Conservation (phyloP, 2,888 invertebrate species). For the Drosophila suboccidentalis region DNA sequence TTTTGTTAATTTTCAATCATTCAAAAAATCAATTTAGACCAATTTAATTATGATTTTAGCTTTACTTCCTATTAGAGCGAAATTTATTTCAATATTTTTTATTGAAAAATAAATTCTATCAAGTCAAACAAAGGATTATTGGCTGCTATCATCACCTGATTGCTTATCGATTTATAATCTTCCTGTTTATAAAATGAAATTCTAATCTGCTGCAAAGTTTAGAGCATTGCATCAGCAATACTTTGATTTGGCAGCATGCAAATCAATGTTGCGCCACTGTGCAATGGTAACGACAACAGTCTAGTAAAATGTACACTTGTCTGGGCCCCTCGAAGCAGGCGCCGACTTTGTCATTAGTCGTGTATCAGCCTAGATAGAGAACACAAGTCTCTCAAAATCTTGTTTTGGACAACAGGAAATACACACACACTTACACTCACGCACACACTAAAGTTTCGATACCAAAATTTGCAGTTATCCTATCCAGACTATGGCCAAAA, state of each 20-base stretch:
- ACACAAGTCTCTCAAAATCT: slow-evolving; percentile 41
- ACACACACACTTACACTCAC: not conserved
- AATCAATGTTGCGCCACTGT: slow-evolving; percentile 29
- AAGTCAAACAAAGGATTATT: not conserved
- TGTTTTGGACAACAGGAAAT: slow-evolving; percentile 1
- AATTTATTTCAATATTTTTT: not conserved
- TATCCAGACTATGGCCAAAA: slow-evolving; percentile 64
- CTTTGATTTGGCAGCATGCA: not conserved
- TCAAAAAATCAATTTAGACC: too few relatives aligned
- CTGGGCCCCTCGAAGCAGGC: slow-evolving; percentile 47
- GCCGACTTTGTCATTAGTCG: slow-evolving; percentile 59
- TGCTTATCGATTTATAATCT: slow-evolving; percentile 1
- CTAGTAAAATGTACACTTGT: slow-evolving; percentile 33
- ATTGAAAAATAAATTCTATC: not conserved
- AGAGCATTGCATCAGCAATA: slow-evolving; percentile 10
- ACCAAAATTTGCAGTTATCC: slow-evolving; percentile 44
- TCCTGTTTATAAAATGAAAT: not conserved
- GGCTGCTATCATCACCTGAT: slow-evolving; percentile 7
- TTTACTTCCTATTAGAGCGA: not conserved
- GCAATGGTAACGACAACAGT: slow-evolving; percentile 16
- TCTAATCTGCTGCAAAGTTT: slow-evolving; percentile 1
- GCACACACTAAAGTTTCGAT: slow-evolving; percentile 29
- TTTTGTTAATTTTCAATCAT: too few relatives aligned
- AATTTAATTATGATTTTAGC: too few relatives aligned
- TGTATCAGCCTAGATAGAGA: slow-evolving; percentile 43